Evolutionary conservation across 2,113 vertebrate genomes (phyloP), one percentile per base, ranked within the genome.

Genomic region (Paedocypris sp.): DNA sequence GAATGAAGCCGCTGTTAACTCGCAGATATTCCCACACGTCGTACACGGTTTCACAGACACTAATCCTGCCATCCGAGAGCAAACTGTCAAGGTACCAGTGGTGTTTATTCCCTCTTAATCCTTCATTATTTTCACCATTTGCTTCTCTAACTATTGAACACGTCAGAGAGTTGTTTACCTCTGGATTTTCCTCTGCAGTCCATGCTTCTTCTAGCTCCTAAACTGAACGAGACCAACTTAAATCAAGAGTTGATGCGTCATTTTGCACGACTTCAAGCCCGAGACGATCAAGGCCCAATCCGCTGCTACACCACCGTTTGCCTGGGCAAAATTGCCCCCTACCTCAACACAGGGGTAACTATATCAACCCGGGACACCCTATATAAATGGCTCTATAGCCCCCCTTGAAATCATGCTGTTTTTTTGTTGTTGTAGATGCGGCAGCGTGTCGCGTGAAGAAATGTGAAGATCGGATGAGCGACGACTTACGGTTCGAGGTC

Each of bases 221-320:
- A 93, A 72, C 78, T 95, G 67, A 94, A 83, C 0, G 91, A 93
- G 64, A 39, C 73, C 68, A 94, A 92, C 79, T 78, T 94, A 62
- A 94, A 94, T 18, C 78, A 91, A 73, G 91, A 94, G 70, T 77
- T 95, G 64, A 90, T 94, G 90, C 89, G 91, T 52, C 92, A 94
- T 79, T 94, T 94, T 15, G 90, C 91, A 0, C 78, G 90, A 39
- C 87, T 95, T 48, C 92, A 95, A 73, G 87, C 92, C 38, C 78
- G 84, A 67, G 92, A 95, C 0, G 91, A 93, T 1, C 91, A 93
- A 73, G 92, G 91, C 8, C 92, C 92, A 1, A 94, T 95, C 68
- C 90, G 92, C 16, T 95, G 91, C 74, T 94, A 95, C 77, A 93
- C 92, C 35, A 94, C 92, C 0, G 91, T 95, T 58, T 94, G 92